Evolutionary conservation across 2,797 vertebrate species (phyloP), one percentile per base, ranked within the genome.

Genomic region (Pristis pectinata): DNA sequence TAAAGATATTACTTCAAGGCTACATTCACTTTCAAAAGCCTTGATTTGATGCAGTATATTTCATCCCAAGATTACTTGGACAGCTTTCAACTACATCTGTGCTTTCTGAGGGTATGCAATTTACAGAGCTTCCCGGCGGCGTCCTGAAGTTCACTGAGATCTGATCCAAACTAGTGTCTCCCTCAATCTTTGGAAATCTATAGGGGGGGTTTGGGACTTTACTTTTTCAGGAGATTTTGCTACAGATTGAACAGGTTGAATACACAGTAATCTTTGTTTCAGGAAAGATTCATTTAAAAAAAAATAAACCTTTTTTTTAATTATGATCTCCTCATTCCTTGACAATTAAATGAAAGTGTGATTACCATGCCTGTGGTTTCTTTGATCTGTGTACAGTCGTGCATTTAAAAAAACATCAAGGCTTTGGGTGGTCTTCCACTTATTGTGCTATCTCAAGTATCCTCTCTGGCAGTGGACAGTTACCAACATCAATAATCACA

Each of bases 211-310:
- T 34, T n/a, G n/a, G 13, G 19, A 37, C 64, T n/a, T 24, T 7
- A 15, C 2, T 91, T 87, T 87, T 13, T 91, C 34, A 64, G 19
- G n/a, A 64, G n/a, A 41, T 61, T 37, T 41, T 61, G 37, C 17
- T 37, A 64, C 9, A 10, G 24, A 64, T 91, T 91, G n/a, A 10
- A 91, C 49, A 85, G 87, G 19, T 24, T 64, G 87, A 22, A 64
- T 22, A 64, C 19, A 30, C 59, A 37, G 64, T 37, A 61, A 67
- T 67, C 70, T 3, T 41, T 91, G 37, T 91, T 91, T 67, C n/a
- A 91, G 59, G 53, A 67, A 91, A 91, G 61, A n/a, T 91, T 67
- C 59, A 41, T 91, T 64, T 91, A 41, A 91, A 91, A 91, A 67
- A 11, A 91, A 41, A 87, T 53, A 30, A 89, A 41, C 17, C 13